phyloP scores from a whole-genome alignment of 2,113 vertebrate species.

The Heterocephalus glaber region DNA sequence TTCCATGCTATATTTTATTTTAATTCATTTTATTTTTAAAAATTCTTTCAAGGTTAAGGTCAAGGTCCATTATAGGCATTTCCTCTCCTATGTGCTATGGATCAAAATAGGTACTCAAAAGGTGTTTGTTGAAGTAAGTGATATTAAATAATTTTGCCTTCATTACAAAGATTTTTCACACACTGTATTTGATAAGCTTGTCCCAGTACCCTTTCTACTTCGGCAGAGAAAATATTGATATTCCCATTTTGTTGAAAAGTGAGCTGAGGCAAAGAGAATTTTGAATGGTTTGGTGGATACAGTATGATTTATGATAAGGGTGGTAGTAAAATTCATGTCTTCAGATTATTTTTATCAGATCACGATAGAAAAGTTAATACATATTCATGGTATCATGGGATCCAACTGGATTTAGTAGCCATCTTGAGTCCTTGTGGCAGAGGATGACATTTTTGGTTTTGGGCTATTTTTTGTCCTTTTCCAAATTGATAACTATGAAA shows the following conservation, averaged over 20 bases:
- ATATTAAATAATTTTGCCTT: background rate
- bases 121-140: constrained; percentile 3
- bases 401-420: background rate
- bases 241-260: background rate
- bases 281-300: background rate
- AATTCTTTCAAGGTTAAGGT: background rate
- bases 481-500: background rate
- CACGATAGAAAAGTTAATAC: background rate
- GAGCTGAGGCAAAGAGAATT: background rate
- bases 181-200: background rate
- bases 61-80: background rate
- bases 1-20: background rate
- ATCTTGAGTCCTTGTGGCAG: background rate
- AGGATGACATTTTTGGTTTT: constrained; percentile 27
- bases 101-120: background rate
- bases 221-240: background rate
- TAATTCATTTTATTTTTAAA: background rate
- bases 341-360: constrained; percentile 30
- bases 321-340: constrained; percentile 33
- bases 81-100: background rate
- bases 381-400: background rate
- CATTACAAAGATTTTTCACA: background rate
- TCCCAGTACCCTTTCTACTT: background rate
- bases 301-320: background rate
- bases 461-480: constrained; percentile 8